Base-by-base conservation (phyloP, 1,140 invertebrate species). In the Calephelis nemesis region DNA sequence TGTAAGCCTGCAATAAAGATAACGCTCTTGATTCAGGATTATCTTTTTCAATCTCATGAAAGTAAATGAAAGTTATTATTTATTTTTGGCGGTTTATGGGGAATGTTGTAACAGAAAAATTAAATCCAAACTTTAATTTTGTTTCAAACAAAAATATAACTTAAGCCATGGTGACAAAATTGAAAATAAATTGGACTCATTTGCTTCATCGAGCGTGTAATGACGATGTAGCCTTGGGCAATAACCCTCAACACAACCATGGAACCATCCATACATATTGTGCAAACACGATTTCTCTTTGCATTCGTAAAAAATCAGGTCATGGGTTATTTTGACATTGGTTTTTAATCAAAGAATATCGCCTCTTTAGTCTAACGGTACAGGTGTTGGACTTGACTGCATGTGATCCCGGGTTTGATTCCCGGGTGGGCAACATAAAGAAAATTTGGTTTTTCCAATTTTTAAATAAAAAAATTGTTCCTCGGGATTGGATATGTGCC, bases 291-390 rank as follows among this genome's bases (percentile, higher is more conserved):
- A 40, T 58, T 58, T 39, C 30, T 58, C 54, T 58, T 30, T 40
- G 54, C 54, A 39, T 60, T 60, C 39, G 54, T 60, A n/a, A 11
- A 60, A 39, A 60, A 12, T 60, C 54, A 60, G 54, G 54, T 60
- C 54, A 60, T 60, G 54, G 54, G n/a, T 60, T 39, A 60, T 39
- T 40, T 11, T 39, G 7, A n/a, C 54, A 60, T 60, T 60, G 54
- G 54, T 60, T 60, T 60, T 60, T 39, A 6, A 60, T 60, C 54
- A 39, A 1, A 60, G 39, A 60, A 39, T 39, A 60, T 30, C 19
- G 3, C 19, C 30, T 30, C 30, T 30, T 0, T 2, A 2, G 30
- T 30, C 30, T 30, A 30, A 2, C 30, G 30, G 30, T 30, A 0
- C 30, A 30, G 30, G 3, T 30, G 30, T 3, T 30, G 30, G 30